Evolutionary conservation across 2,888 invertebrate species (phyloP), one percentile per base, ranked within the genome.

Genomic region (Pachydiplax longipennis): DNA sequence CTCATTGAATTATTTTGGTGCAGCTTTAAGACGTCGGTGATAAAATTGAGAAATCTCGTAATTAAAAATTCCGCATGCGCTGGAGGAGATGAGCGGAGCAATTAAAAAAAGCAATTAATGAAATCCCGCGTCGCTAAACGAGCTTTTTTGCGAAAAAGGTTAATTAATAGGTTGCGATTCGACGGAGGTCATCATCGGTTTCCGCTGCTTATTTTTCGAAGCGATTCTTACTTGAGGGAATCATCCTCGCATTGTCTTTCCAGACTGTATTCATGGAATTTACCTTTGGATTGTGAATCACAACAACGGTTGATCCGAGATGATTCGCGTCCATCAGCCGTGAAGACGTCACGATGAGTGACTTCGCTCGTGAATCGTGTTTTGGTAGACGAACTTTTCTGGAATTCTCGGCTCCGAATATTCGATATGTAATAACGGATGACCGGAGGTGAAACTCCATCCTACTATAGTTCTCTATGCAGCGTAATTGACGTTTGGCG

Each of bases 1-100:
- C 58, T 87, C 87, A 61, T 87, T 87, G 65, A 87, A 87, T 87
- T 87, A 87, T 37, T 87, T 65, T 53, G 61, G 61, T 87, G 87
- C 87, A 87, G 87, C 58, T 83, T 58, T 37, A 58, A 35, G 61
- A 87, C 87, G 87, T n/a, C 61, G 87, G 37, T n/a, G 61, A 87
- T 87, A 65, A 87, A 87, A 87, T 87, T 87, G 87, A 65, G 61
- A 87, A 87, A 37, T 87, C 61, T 61, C 65, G 61, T 61, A 87
- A 87, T 87, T 87, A 87, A 87, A 87, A 87, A 61, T 83, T 83
- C 58, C 18, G 83, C 58, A 22, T 37, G 61, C 61, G 61, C 37
- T 87, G 22, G 82, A 48, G 82, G 22, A 37, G 87, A 65, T 65
- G 61, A 65, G 87, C 87, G 87, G 87, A 37, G 35, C 87, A 87